Evolutionary conservation across 2,888 invertebrate genomes (phyloP), one percentile per base, ranked within the genome.

Genomic region (Timema podura): DNA sequence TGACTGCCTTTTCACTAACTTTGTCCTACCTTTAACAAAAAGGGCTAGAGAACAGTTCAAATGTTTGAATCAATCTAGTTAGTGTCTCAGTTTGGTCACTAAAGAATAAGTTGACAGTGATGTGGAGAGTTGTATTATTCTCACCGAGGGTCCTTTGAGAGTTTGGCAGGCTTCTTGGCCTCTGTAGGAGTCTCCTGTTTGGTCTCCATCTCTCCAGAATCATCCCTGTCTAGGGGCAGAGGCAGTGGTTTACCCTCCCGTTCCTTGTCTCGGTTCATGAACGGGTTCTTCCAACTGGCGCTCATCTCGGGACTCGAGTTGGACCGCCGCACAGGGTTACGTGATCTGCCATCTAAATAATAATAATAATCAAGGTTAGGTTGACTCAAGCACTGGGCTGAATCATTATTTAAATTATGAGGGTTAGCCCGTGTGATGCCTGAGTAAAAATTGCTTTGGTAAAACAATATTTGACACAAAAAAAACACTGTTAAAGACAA

Each of bases 271-370:
- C 73, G 74, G 57, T 72, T 82, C 65, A 88, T 79, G 76, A 89
- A 88, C 73, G 89, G 87, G 80, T 88, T 88, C 75, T 92, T 91
- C 92, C 92, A 93, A 78, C 90, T 91, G 1, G 92, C 91, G 72
- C 91, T 92, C 94, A 95, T 94, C 84, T 95, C 95, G 1, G 95
- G 95, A 76, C 94, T 94, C 68, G 95, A 95, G 85, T 95, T 95
- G 61, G 93, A 93, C 73, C 95, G 86, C 1, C 93, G 87, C 71
- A 95, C 94, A 9, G 93, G 93, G 83, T 93, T 93, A 11, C 93
- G 85, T 0, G 89, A 87, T 77, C 87, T 87, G 76, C 79, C 80
- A 13, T 30, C 30, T 30, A 30, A 30, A 30, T 30, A 30, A 30
- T 30, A 30, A 30, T 30, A 1, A 30, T 30, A 1, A 30, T 30